Evolutionary conservation across 2,797 vertebrate genomes (phyloP).

Genomic region (Spheniscus humboldti): DNA sequence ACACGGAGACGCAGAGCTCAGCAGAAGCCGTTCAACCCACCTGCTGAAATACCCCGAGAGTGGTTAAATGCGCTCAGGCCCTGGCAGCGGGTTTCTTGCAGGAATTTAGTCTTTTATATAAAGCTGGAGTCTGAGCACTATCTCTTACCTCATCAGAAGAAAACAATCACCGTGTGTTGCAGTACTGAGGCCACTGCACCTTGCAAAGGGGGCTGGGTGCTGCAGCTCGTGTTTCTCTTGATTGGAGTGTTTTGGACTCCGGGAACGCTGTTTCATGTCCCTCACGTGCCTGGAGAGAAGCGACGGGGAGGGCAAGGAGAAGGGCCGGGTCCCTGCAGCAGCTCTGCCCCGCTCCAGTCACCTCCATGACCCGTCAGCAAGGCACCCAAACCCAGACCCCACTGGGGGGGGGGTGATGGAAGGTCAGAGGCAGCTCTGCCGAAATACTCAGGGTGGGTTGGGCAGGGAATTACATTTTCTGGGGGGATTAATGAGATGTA

Average conservation of each 20-base stretch:
- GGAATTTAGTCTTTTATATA: background rate
- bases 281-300: background rate
- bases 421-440: background rate
- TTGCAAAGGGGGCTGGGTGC: background rate
- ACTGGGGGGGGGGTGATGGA: background rate
- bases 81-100: fast-evolving
- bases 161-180: background rate
- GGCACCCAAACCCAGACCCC: background rate
- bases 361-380: background rate
- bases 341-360: background rate
- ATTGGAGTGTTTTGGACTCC: background rate
- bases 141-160: background rate
- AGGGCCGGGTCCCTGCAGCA: background rate
- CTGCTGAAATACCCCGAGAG: background rate
- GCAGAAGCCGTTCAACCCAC: background rate
- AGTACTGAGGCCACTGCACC: fast-evolving
- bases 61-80: background rate
- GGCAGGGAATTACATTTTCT: background rate
- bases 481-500: background rate
- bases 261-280: background rate
- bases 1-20: background rate
- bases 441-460: too few relatives aligned
- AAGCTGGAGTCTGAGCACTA: background rate
- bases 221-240: background rate
- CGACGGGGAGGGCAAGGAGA: background rate